These are phyloP conservation scores for Malurus cyaneus DNA, from an alignment of 2,113 vertebrate genomes.

Conservation along the genomic window DNA sequence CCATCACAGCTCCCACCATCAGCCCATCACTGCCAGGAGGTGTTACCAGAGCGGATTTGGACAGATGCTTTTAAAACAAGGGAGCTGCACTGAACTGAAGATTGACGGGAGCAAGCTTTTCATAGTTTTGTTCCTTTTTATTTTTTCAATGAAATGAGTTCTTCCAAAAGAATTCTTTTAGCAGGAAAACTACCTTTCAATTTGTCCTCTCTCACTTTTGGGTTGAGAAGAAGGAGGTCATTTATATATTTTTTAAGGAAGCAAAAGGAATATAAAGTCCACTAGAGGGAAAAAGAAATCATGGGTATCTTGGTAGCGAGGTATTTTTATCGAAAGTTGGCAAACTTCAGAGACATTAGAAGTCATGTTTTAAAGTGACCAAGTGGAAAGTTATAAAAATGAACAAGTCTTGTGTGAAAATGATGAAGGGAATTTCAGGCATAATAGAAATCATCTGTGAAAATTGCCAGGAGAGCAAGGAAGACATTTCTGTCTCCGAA, in stretches of 20 bases:
- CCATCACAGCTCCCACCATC: not conserved
- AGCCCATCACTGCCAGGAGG: not conserved
- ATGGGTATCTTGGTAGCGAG: not conserved
- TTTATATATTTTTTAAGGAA: not conserved
- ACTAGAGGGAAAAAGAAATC: not conserved
- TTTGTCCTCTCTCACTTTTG: not conserved
- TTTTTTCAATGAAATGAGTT: not conserved
- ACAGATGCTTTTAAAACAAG: not conserved
- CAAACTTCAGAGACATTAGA: not conserved
- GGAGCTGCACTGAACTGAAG: not conserved
- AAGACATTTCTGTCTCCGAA: not conserved
- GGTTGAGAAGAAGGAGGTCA: not conserved
- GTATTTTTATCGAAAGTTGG: not conserved
- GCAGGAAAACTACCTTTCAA: not conserved
- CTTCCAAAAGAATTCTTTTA: not conserved
- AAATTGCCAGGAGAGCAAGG: not conserved
- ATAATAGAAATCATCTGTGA: not conserved
- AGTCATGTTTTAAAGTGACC: constrained; percentile 24
- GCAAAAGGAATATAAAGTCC: not conserved
- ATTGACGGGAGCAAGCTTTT: constrained; percentile 6
- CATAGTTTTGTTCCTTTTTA: not conserved
- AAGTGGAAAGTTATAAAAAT: not conserved
- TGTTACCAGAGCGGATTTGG: not conserved
- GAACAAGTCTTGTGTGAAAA: constrained; percentile 14
- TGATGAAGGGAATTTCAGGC: not conserved